Conservation (phyloP, 2,113 vertebrate genomes). For the Cephalopholis sonnerati region DNA sequence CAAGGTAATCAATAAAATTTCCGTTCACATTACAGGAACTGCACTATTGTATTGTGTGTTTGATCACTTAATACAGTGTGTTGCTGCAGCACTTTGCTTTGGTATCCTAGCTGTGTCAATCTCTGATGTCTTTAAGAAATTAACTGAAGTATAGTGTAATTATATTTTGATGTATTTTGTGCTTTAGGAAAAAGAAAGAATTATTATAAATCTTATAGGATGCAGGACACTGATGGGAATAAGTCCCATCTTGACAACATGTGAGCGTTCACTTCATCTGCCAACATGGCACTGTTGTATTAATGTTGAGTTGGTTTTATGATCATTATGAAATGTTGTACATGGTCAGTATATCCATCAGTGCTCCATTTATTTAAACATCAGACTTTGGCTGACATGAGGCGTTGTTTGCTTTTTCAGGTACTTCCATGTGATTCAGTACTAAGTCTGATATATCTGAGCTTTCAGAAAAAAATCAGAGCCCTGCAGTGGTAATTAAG, state of each 20-base stretch:
- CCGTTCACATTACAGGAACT: background rate
- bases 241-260: too few relatives aligned
- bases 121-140: slow-evolving; percentile 21
- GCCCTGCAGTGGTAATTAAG: background rate
- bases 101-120: slow-evolving; percentile 9
- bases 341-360: background rate
- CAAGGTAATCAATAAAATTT: background rate
- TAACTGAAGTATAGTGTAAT: background rate
- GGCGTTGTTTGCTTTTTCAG: slow-evolving; percentile 10
- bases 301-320: background rate
- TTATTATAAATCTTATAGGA: background rate
- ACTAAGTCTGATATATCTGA: slow-evolving; percentile 5
- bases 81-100: background rate
- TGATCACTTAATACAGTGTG: slow-evolving; percentile 17
- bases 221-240: background rate
- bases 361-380: background rate
- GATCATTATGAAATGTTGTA: background rate
- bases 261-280: background rate
- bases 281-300: background rate
- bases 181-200: background rate
- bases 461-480: slow-evolving; percentile 10
- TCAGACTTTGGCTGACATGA: slow-evolving; percentile 5
- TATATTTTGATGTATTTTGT: slow-evolving; percentile 7
- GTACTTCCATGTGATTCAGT: background rate
- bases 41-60: background rate